phyloP scores from a whole-genome alignment of 2,797 vertebrate species.

The Phataginus tetradactyla region DNA sequence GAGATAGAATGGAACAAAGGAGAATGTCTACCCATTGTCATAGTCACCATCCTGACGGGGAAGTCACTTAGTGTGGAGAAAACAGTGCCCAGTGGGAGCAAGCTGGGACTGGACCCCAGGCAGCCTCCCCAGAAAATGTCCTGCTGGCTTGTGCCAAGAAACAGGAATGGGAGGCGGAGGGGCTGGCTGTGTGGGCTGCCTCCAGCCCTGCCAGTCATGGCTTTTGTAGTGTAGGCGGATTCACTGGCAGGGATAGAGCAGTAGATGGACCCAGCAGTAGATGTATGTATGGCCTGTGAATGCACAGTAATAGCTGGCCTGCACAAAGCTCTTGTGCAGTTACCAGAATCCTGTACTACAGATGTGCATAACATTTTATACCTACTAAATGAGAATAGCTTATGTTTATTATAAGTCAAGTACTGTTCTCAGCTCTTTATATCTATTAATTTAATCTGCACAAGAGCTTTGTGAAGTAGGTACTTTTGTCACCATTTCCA shows the following conservation, averaged over 20 bases:
- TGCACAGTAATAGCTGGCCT: not conserved
- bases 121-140: not conserved
- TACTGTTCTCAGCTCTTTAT: not conserved
- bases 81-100: not conserved
- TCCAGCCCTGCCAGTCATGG: not conserved
- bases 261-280: not conserved
- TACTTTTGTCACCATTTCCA: not conserved
- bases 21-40: not conserved
- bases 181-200: not conserved
- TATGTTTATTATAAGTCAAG: not conserved
- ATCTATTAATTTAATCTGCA: not conserved
- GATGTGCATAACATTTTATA: slow-evolving; percentile 29
- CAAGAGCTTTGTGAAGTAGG: not conserved
- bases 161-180: not conserved
- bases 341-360: not conserved
- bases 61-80: not conserved
- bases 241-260: not conserved
- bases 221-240: not conserved
- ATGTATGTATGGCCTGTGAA: slow-evolving; percentile 30
- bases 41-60: not conserved
- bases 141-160: not conserved
- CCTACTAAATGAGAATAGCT: slow-evolving; percentile 7
- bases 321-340: not conserved
- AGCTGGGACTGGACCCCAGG: not conserved
- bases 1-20: not conserved